Base-by-base conservation (phyloP, 2,113 vertebrate species). In the Chaetodon auriga region DNA sequence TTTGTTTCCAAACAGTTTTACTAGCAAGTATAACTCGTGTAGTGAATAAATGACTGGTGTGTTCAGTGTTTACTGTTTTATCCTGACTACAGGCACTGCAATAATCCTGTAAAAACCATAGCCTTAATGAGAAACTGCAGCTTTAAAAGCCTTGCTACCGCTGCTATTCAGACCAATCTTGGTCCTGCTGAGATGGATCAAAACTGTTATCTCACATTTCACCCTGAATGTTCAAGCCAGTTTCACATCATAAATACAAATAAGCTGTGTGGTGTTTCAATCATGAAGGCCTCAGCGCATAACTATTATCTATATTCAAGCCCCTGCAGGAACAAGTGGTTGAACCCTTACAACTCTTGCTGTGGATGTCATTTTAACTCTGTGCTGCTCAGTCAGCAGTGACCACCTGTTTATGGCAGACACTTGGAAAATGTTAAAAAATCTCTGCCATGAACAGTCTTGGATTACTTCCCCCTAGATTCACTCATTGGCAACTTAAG, bases 281-380 rank as follows among this genome's bases (percentile, higher is more conserved):
- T 70, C 76, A 77, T n/a, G 53, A 84, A 88, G 83, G 93, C 83
- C 83, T 90, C 83, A 55, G 83, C 82, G 84, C 76, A 80, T 73
- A 86, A 88, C 81, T 89, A 93, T 92, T 91, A 93, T 92, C 87
- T 90, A 86, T 90, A 89, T 93, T 84, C 80, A 87, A 92, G 94
- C 93, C 95, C 94, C 95, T 94, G 94, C 91, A 83, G 80, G 88
- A 88, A 90, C 90, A 90, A 85, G 90, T 14, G 82, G 94, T 91
- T 95, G 92, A 95, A 95, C 94, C 93, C 92, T 95, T 94, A 93
- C 80, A 91, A 89, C 85, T 84, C 89, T 83, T 74, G 86, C 92
- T 92, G 89, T 87, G 90, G 90, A 95, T 95, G 94, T 93, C 92
- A 95, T 94, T 94, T 95, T 94, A 92, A 93, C 94, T 93, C 85